Base-by-base conservation (phyloP, 2,113 vertebrate genomes). In the Turdus rufiventris region DNA sequence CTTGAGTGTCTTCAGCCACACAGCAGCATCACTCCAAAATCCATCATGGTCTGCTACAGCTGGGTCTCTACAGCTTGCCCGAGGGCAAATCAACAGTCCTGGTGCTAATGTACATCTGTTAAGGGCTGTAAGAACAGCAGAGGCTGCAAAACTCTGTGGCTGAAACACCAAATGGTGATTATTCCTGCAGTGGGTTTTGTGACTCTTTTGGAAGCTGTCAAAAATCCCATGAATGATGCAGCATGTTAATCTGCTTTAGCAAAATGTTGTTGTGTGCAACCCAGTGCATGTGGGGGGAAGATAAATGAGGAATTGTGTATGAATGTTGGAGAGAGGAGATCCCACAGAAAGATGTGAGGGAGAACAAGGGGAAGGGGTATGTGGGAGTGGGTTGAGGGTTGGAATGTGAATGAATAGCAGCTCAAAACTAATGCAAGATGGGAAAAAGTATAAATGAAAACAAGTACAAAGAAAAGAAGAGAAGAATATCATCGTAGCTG, bases 71-170 rank as follows among this genome's bases (percentile, higher is more conserved):
- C 43, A 38, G 1, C 26, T 28, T 91, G 82, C 92, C 33, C 13
- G 33, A 85, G 74, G 94, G 78, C 78, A 92, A 85, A 79, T 75
- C 48, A 88, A 71, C 48, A 78, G 53, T 85, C 62, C 53, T 88
- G 0, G 74, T 51, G 84, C 47, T 92, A 38, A 67, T 63, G 73
- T 51, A 47, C 66, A 45, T 87, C 77, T 94, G 75, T 58, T 77
- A 78, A 23, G 77, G 72, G 66, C 74, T 81, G 21, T 40, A 51
- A 53, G 78, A 88, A 21, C 66, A 53, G 71, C 78, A 72, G 73
- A 78, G 57, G 14, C 43, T 67, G n/a, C 5, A 9, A 42, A 93
- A 63, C 48, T 50, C 34, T 10, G 60, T 78, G 60, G 29, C 77
- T 84, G 66, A 82, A 93, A 43, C 18, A 36, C 19, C 19, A 67